Percentiles rank a stretch among this genome's conserved stretches.
phyloP scores from a whole-genome alignment of 2,888 invertebrate genomes.

The Cylindroiulus punctatus region DNA sequence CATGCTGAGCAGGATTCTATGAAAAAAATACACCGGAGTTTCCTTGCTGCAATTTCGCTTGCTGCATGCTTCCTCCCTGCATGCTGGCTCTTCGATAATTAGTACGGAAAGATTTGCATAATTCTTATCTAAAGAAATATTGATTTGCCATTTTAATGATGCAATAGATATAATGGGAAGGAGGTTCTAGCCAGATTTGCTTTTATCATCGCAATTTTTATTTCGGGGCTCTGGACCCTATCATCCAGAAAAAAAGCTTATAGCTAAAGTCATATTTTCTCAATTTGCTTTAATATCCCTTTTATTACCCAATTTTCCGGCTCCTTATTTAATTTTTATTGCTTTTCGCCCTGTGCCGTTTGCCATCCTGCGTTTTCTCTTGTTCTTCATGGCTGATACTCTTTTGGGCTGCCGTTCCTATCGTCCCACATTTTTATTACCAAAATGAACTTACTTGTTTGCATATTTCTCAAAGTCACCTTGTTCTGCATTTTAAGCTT shows the following conservation, averaged over 20 bases:
- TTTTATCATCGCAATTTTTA: slow-evolving; percentile 7
- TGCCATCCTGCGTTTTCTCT: not conserved
- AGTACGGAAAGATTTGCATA: not conserved
- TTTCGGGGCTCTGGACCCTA: slow-evolving; percentile 1
- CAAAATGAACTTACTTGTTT: not conserved
- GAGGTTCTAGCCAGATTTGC: not conserved
- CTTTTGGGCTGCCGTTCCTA: not conserved
- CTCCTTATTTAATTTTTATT: slow-evolving; percentile 45
- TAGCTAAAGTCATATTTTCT: not conserved
- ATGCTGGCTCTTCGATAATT: not conserved
- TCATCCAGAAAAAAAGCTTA: not conserved
- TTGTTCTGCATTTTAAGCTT: not conserved
- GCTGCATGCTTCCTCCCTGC: not conserved
- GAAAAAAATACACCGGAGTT: not conserved
- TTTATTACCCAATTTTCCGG: slow-evolving; percentile 20
- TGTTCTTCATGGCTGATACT: slow-evolving; percentile 1
- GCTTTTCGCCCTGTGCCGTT: not conserved
- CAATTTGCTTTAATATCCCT: not conserved
- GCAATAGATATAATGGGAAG: not conserved
- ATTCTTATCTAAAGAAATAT: slow-evolving; percentile 1
- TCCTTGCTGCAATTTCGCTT: not conserved
- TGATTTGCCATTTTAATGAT: not conserved
- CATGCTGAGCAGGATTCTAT: not conserved
- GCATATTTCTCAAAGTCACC: not conserved
- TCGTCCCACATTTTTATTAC: not conserved